These are phyloP conservation scores for Amphiprion ocellaris DNA, from an alignment of 2,113 vertebrate species.

Conservation along the genomic window DNA sequence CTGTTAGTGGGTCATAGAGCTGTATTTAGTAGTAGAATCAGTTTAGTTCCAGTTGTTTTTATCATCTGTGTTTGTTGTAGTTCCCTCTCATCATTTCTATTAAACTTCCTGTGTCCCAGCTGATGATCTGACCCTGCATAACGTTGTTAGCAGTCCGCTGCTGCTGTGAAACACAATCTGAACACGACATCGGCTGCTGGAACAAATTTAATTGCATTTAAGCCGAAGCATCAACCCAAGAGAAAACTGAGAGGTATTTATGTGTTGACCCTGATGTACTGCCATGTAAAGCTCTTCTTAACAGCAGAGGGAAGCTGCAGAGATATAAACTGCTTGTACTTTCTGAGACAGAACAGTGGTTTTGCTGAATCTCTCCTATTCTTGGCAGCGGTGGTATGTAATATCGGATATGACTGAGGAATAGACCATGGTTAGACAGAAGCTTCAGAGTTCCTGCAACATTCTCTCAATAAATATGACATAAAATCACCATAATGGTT, in stretches of 20 bases:
- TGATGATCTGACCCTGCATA: neutral
- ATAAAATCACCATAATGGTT: too few relatives aligned
- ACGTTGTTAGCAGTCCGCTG: neutral
- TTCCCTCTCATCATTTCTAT: constrained; percentile 1
- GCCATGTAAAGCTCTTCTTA: constrained; percentile 8
- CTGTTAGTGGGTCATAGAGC: too few relatives aligned
- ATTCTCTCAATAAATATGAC: too few relatives aligned
- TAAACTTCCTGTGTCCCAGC: neutral
- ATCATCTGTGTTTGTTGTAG: neutral
- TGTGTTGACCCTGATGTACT: neutral
- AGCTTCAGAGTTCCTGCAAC: too few relatives aligned
- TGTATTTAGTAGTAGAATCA: too few relatives aligned
- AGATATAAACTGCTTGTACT: constrained; percentile 1
- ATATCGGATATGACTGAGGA: too few relatives aligned
- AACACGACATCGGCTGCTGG: constrained; percentile 3
- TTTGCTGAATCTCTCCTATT: neutral
- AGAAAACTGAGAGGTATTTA: constrained; percentile 4
- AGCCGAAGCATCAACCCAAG: neutral
- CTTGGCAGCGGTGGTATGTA: too few relatives aligned
- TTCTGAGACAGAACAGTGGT: neutral
- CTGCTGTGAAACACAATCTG: neutral
- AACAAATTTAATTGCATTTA: constrained; percentile 2
- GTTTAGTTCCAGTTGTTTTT: too few relatives aligned
- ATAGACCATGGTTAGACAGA: too few relatives aligned
- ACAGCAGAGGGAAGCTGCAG: constrained; percentile 6